Conservation (phyloP, 2,113 vertebrate genomes). For the Bubalus kerabau region DNA sequence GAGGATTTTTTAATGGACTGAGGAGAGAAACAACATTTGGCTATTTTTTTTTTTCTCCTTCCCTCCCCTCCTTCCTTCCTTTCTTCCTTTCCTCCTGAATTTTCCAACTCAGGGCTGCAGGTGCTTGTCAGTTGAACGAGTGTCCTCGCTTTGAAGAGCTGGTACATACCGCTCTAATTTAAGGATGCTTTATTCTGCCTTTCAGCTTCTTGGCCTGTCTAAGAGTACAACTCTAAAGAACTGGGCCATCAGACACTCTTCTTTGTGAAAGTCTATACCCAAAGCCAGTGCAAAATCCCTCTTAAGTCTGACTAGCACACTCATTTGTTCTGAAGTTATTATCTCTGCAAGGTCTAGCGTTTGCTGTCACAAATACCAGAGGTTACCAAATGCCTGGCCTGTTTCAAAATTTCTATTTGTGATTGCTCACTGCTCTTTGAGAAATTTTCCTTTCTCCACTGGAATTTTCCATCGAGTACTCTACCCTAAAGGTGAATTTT, state of each 20-base stretch:
- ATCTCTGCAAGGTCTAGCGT: background rate
- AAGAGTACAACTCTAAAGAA: constrained; percentile 65
- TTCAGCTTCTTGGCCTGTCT: constrained; percentile 59
- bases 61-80: constrained; percentile 1
- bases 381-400: constrained; percentile 23
- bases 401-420: constrained; percentile 28
- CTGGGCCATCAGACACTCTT: constrained; percentile 55
- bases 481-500: constrained; percentile 42
- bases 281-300: constrained; percentile 62
- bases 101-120: constrained; percentile 61
- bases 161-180: constrained; percentile 2
- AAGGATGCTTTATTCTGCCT: constrained; percentile 23
- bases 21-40: background rate
- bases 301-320: constrained; percentile 59
- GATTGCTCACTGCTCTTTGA: constrained; percentile 36
- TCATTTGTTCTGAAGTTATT: constrained; percentile 62
- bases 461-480: constrained; percentile 61
- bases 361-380: constrained; percentile 34
- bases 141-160: constrained; percentile 36
- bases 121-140: constrained; percentile 63
- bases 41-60: background rate
- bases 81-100: constrained; percentile 58
- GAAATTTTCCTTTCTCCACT: constrained; percentile 62
- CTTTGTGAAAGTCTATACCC: constrained; percentile 58
- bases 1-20: constrained; percentile 42